Evolutionary conservation across 2,888 invertebrate genomes (phyloP).

Genomic region (Xanthia togata): DNA sequence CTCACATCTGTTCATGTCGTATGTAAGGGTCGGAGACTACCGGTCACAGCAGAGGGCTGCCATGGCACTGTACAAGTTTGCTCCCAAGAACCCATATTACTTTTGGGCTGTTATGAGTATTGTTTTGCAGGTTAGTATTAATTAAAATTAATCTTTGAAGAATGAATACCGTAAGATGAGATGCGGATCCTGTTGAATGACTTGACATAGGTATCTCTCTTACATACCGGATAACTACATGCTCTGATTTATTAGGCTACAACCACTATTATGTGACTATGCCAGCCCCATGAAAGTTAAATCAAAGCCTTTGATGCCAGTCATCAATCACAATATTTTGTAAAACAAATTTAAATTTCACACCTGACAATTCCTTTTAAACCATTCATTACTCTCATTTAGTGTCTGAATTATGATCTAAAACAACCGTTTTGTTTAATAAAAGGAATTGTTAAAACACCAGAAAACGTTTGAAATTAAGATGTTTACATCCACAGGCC

Average conservation of each 20-base stretch:
- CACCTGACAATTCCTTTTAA: not conserved
- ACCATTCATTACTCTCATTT: not conserved
- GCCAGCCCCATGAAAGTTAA: not conserved
- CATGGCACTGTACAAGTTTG: conserved; percentile 96
- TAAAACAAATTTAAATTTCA: not conserved
- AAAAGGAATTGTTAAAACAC: no score
- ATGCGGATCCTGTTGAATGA: not conserved
- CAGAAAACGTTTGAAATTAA: not conserved
- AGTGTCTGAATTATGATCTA: not conserved
- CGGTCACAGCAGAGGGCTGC: conserved; percentile 97
- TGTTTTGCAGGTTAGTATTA: conserved; percentile 94
- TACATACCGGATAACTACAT: not conserved
- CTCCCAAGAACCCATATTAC: conserved; percentile 98
- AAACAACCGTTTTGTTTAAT: no score
- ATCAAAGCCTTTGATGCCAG: not conserved
- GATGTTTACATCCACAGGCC: conserved; percentile 73
- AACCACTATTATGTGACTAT: not conserved
- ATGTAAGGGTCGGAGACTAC: conserved; percentile 97
- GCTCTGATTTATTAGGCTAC: not conserved
- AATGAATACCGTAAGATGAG: not conserved
- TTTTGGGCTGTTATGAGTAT: conserved; percentile 99
- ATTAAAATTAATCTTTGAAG: not conserved
- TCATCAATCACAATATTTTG: not conserved
- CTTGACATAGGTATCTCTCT: not conserved
- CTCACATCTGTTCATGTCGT: conserved; percentile 98